phyloP scores from a whole-genome alignment of 2,888 invertebrate genomes.

The Perizoma affinitatum region DNA sequence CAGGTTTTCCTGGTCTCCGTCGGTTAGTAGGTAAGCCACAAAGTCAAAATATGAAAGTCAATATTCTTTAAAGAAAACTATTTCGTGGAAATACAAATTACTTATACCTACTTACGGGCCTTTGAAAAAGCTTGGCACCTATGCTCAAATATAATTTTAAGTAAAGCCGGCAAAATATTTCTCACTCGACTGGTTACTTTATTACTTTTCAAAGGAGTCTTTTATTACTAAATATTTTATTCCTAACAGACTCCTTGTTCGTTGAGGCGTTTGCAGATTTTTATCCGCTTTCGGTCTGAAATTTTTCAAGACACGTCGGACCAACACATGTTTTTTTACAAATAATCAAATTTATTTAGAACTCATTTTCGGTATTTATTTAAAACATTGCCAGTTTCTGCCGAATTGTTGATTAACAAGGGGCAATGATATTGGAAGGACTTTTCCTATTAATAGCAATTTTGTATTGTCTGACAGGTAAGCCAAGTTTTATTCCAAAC shows the following conservation, averaged over 20 bases:
- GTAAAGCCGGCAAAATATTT: slow-evolving; percentile 65
- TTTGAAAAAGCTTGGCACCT: slow-evolving; percentile 39
- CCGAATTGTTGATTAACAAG: too few species aligned
- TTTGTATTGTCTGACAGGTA: too few species aligned
- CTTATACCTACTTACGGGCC: slow-evolving; percentile 13
- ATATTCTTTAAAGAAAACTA: not conserved
- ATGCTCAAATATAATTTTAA: slow-evolving; percentile 68
- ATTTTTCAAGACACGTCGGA: not conserved
- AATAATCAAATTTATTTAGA: too few species aligned
- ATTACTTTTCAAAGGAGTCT: slow-evolving; percentile 66
- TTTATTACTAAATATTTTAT: slow-evolving; percentile 62
- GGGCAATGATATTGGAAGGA: too few species aligned
- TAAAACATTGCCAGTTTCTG: too few species aligned
- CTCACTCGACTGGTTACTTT: slow-evolving; percentile 61
- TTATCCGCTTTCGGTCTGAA: slow-evolving; percentile 48
- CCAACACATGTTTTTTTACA: too few species aligned
- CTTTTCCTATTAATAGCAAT: too few species aligned
- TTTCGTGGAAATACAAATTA: slow-evolving; percentile 33
- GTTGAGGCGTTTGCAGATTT: slow-evolving; percentile 46
- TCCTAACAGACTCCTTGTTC: slow-evolving; percentile 47
- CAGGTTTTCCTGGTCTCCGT: too few species aligned
- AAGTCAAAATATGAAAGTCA: not conserved
- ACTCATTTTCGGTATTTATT: too few species aligned
- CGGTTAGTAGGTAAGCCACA: not conserved
- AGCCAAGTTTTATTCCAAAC: too few species aligned